phyloP scores from a whole-genome alignment of 2,113 vertebrate species.

The Aphelocoma coerulescens region DNA sequence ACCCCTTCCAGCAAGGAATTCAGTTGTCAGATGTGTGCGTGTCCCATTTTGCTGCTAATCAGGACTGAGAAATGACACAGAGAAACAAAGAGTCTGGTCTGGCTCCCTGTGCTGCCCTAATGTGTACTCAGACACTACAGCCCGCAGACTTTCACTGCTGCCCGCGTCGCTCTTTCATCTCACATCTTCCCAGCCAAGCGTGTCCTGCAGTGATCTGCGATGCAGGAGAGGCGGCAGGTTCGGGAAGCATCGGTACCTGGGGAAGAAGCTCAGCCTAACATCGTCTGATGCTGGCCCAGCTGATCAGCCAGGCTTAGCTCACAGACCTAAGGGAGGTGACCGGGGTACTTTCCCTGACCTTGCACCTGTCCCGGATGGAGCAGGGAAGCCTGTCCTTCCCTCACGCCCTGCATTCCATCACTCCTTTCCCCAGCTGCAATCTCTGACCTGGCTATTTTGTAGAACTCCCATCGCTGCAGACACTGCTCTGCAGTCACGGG shows the following conservation, averaged over 20 bases:
- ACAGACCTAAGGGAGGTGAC: neutral
- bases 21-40: neutral
- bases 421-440: neutral
- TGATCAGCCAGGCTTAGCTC: neutral
- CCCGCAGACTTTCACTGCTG: neutral
- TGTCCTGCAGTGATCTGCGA: rapidly evolving
- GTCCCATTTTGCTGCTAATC: conserved; percentile 37
- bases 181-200: neutral
- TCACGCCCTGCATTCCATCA: neutral
- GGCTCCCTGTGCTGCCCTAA: neutral
- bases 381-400: neutral
- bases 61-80: neutral
- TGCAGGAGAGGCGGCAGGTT: neutral
- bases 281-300: neutral
- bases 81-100: neutral
- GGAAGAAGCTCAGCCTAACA: neutral
- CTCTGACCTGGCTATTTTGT: rapidly evolving
- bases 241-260: rapidly evolving
- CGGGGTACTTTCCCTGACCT: neutral
- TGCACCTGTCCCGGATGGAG: neutral
- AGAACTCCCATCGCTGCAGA: neutral
- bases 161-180: rapidly evolving
- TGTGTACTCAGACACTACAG: neutral
- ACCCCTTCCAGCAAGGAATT: conserved; percentile 38
- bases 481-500: neutral